Percentiles rank a stretch among this genome's conserved stretches.
phyloP scores from a whole-genome alignment of 2,888 invertebrate genomes.

The Cyaniris semiargus region DNA sequence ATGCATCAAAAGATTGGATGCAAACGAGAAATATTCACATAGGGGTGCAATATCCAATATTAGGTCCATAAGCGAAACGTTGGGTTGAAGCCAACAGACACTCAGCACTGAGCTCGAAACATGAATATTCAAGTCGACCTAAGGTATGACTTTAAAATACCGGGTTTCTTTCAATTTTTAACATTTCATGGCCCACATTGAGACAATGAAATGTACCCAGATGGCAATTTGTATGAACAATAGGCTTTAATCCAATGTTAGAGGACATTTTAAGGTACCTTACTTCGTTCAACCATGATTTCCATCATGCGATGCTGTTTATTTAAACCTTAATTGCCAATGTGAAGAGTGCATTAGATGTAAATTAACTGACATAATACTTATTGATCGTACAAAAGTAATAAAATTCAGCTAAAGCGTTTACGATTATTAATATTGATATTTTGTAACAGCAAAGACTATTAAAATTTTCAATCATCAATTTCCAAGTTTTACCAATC shows the following conservation, averaged over 20 bases:
- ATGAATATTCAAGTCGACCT: not conserved
- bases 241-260: not conserved
- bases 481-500: constrained; percentile 10
- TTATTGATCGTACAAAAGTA: not conserved
- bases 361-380: not conserved
- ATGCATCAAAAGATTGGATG: constrained; percentile 3
- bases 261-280: not conserved
- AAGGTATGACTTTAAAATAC: constrained; percentile 9
- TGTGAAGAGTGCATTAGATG: not conserved
- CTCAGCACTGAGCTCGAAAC: constrained; percentile 20
- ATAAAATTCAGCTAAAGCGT: not conserved
- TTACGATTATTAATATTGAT: not conserved
- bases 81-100: constrained; percentile 32
- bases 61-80: constrained; percentile 28
- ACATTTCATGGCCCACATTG: not conserved
- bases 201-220: not conserved
- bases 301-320: too few relatives aligned
- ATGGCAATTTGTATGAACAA: not conserved
- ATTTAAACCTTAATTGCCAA: not conserved
- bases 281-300: not conserved
- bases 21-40: constrained; percentile 1
- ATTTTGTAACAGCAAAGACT: not conserved
- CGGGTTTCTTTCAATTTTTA: not conserved
- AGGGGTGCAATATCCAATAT: constrained; percentile 28
- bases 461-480: not conserved